These are phyloP conservation scores for Podarcis cretensis DNA, from an alignment of 2,113 vertebrate species.

Conservation along the genomic window DNA sequence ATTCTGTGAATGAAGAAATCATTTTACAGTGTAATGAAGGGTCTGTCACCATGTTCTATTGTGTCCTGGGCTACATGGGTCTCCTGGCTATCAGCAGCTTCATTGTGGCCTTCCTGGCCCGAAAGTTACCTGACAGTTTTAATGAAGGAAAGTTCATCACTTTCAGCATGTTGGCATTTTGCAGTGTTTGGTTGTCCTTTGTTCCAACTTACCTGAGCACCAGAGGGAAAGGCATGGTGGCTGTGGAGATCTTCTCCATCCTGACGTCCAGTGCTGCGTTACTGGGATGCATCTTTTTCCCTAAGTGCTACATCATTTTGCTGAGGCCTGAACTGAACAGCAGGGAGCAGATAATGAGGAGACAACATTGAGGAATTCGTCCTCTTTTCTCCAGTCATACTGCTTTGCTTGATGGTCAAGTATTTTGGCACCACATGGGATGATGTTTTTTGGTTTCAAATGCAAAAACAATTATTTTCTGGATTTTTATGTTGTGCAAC, in stretches of 20 bases:
- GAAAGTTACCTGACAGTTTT: too few relatives aligned
- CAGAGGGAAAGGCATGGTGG: slow-evolving; percentile 6
- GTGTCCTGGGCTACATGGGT: neutral
- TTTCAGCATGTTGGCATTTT: too few relatives aligned
- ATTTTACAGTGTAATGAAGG: neutral
- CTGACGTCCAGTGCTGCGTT: neutral
- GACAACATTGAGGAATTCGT: neutral
- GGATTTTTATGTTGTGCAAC: too few relatives aligned
- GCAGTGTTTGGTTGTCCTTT: too few relatives aligned
- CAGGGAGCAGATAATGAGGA: neutral
- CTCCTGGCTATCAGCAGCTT: neutral
- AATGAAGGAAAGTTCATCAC: too few relatives aligned
- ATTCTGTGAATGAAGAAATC: neutral
- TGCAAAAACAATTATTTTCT: too few relatives aligned
- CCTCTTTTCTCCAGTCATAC: too few relatives aligned
- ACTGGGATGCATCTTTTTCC: neutral
- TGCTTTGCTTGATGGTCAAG: too few relatives aligned
- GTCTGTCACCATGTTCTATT: neutral
- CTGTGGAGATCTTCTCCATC: slow-evolving; percentile 9
- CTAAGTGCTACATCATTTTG: neutral
- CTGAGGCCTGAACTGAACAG: neutral
- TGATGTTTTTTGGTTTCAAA: too few relatives aligned
- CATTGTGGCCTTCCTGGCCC: neutral
- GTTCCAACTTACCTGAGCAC: neutral
- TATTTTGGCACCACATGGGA: too few relatives aligned